Evolutionary conservation across 64 coral and sea anemone genomes (phyloP), one percentile per base, ranked within the genome.

Genomic region (Porites lutea): DNA sequence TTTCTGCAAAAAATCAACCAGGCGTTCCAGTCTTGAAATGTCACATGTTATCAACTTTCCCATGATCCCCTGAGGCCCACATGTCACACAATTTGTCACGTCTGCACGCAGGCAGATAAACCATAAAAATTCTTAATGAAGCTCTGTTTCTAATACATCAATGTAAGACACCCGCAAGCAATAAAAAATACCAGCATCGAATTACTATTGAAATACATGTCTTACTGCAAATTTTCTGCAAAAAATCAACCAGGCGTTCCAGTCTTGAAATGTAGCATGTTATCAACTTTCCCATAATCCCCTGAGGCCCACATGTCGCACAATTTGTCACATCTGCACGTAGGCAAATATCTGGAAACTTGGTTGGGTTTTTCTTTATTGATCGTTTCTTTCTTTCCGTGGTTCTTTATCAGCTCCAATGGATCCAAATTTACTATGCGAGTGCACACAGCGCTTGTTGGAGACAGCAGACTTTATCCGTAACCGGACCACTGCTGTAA

Each of bases 381-480:
- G 27, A 37, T 37, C 27, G 27, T 37, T 37, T 37, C 0, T 37
- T 37, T 37, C 27, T 37, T 37, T 37, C 27, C 27, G 27, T 37
- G 0, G 27, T 37, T 37, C 27, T 37, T 37, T 37, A 71, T 19
- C 59, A 60, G 59, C 59, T 10, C 0, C 8, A 60, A 71, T 71
- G 67, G 67, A 71, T 71, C 67, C 67, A 5, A 57, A 81, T 81
- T 60, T 81, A 21, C 54, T 81, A 81, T 3, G 78, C 52, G 78
- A 81, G 59, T 81, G 78, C 78, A 20, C 78, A 37, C 78, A 62
- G 54, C 52, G n/a, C 6, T 37, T 81, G 78, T 59, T 81, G 37
- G 52, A 81, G 59, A 81, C 78, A 60, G 78, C 78, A 27, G 78
- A 61, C 78, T 59, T 54, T 54, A 81, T 59, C 59, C 52, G 18